Conservation (phyloP, 2,797 vertebrate species). For the Antrozous pallidus region DNA sequence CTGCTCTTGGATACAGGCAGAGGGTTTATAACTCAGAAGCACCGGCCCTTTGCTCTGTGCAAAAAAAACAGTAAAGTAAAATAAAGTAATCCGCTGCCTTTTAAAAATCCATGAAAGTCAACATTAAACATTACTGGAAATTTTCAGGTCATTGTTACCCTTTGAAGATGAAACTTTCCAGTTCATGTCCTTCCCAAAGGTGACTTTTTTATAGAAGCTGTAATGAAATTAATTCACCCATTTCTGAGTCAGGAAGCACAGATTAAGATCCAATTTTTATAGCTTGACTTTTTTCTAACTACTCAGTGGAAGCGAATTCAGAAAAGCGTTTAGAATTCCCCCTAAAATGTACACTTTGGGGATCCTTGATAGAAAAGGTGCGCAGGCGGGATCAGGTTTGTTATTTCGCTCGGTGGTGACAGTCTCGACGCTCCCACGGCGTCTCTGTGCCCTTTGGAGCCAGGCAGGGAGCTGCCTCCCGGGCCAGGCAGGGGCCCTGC, state of each 20-base stretch:
- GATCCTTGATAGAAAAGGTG: background rate
- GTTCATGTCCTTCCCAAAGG: constrained; percentile 7
- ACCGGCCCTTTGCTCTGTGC: background rate
- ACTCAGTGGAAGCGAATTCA: background rate
- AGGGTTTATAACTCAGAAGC: background rate
- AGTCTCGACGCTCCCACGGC: fast-evolving
- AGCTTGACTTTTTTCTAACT: background rate
- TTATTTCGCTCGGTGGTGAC: background rate
- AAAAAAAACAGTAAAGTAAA: constrained; percentile 17
- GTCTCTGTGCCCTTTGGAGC: background rate
- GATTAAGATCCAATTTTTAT: constrained; percentile 9
- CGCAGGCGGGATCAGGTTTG: background rate
- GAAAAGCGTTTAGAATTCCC: background rate
- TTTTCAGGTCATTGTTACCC: background rate
- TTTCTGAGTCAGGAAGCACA: constrained; percentile 20
- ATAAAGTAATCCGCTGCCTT: background rate
- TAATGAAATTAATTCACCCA: constrained; percentile 27
- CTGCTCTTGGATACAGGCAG: background rate
- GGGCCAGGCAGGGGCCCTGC: background rate
- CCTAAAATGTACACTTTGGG: background rate
- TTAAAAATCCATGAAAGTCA: background rate
- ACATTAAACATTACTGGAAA: background rate
- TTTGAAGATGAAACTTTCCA: background rate
- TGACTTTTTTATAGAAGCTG: constrained; percentile 27
- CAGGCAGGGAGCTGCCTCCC: background rate